A percentile compares a stretch with the other conserved stretches of the same genome.
phyloP scores from a whole-genome alignment of 2,888 invertebrate genomes.

The Phoenoteleia sp. region DNA sequence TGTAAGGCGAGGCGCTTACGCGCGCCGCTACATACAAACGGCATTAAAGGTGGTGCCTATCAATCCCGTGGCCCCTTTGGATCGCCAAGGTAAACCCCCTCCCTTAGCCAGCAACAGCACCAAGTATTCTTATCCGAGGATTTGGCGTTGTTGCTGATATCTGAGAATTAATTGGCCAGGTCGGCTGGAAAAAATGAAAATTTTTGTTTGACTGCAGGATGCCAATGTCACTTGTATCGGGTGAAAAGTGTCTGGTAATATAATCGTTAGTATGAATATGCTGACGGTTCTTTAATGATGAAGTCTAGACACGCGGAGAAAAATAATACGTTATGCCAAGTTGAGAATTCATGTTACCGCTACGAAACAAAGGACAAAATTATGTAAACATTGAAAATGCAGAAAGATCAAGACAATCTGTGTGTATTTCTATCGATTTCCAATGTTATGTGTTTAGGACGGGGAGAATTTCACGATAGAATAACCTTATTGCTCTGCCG shows the following conservation, averaged over 20 bases:
- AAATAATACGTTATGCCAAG: too few species aligned
- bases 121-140: conserved; percentile 47
- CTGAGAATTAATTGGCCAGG: conserved; percentile 69
- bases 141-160: conserved; percentile 62
- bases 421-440: too few species aligned
- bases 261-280: conserved; percentile 38
- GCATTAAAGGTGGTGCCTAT: conserved; percentile 85
- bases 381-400: too few species aligned
- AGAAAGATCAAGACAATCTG: too few species aligned
- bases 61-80: conserved; percentile 68
- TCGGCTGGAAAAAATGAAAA: conserved; percentile 45
- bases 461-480: too few species aligned
- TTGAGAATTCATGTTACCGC: too few species aligned
- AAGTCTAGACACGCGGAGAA: too few species aligned
- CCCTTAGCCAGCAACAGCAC: background rate
- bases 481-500: too few species aligned
- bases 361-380: too few species aligned
- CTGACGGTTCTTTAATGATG: conserved; percentile 16
- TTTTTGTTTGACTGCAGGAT: conserved; percentile 25
- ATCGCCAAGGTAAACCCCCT: conserved; percentile 63
- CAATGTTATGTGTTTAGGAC: too few species aligned
- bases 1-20: conserved; percentile 86
- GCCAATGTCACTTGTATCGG: conserved; percentile 31
- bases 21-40: conserved; percentile 86
- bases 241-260: conserved; percentile 21